phyloP scores from a whole-genome alignment of 2,113 vertebrate genomes.

The Excalfactoria chinensis region DNA sequence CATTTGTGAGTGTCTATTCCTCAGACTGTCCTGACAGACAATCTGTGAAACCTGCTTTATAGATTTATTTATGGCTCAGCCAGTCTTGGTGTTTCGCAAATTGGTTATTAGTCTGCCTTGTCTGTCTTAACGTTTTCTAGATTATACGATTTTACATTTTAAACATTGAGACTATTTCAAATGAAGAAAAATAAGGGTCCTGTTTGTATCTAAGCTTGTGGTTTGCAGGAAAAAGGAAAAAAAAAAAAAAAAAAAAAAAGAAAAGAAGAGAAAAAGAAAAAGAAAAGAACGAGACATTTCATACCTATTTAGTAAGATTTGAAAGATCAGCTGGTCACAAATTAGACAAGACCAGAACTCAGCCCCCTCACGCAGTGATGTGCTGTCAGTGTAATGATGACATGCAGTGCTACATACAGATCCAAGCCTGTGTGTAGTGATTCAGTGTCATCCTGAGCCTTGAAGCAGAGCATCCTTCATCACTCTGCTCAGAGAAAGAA shows the following conservation, averaged over 20 bases:
- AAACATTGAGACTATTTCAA: not conserved
- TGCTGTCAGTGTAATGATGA: not conserved
- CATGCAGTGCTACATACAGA: not conserved
- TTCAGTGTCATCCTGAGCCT: not conserved
- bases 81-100: slow-evolving; percentile 30
- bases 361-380: not conserved
- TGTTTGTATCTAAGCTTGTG: not conserved
- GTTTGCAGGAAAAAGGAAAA: not conserved
- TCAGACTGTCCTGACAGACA: not conserved
- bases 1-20: slow-evolving; percentile 39
- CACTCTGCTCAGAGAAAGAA: not conserved
- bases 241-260: not conserved
- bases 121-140: not conserved
- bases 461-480: not conserved
- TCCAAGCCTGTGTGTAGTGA: not conserved
- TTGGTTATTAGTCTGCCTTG: not conserved
- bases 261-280: too few species aligned
- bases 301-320: not conserved
- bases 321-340: not conserved
- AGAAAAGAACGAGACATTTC: not conserved
- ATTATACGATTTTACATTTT: not conserved
- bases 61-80: slow-evolving; percentile 23
- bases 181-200: not conserved
- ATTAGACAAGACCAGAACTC: not conserved
- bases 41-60: slow-evolving; percentile 4